Evolutionary conservation across 2,888 invertebrate genomes (phyloP).

Genomic region (Lacanobia wlatinum): DNA sequence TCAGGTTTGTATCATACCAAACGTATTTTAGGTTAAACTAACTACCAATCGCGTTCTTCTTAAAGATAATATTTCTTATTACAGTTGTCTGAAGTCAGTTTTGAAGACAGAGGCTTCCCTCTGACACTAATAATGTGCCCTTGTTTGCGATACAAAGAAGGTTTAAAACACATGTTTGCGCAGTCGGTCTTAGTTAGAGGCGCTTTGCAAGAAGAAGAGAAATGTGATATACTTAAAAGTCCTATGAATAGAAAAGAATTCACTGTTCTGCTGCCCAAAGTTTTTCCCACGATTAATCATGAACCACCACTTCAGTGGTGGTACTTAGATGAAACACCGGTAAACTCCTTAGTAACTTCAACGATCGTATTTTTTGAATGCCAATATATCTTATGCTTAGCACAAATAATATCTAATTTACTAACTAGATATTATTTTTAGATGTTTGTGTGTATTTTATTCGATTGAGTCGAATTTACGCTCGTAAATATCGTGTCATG

Average conservation of each 20-base stretch:
- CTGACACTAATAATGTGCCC: conserved; percentile 82
- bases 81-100: conserved; percentile 76
- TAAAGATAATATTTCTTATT: conserved; percentile 44
- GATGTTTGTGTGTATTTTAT: not conserved
- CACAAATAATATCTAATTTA: not conserved
- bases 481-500: too few species aligned
- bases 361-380: not conserved
- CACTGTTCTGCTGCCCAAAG: conserved; percentile 82
- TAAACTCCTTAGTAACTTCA: conserved; percentile 48
- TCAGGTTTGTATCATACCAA: conserved; percentile 66
- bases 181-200: conserved; percentile 71
- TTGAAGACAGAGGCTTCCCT: conserved; percentile 83
- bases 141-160: conserved; percentile 79
- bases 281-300: conserved; percentile 77
- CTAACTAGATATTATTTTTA: not conserved
- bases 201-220: conserved; percentile 76
- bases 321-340: conserved; percentile 83
- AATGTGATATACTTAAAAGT: conserved; percentile 75
- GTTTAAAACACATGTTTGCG: conserved; percentile 78
- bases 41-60: not conserved
- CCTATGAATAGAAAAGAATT: conserved; percentile 78
- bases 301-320: conserved; percentile 81
- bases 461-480: not conserved
- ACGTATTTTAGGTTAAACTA: not conserved
- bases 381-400: not conserved